Percentiles rank a stretch among this genome's conserved stretches.
Evolutionary conservation across 2,797 vertebrate genomes (phyloP).

Genomic region (Pyrocephalus nanus): DNA sequence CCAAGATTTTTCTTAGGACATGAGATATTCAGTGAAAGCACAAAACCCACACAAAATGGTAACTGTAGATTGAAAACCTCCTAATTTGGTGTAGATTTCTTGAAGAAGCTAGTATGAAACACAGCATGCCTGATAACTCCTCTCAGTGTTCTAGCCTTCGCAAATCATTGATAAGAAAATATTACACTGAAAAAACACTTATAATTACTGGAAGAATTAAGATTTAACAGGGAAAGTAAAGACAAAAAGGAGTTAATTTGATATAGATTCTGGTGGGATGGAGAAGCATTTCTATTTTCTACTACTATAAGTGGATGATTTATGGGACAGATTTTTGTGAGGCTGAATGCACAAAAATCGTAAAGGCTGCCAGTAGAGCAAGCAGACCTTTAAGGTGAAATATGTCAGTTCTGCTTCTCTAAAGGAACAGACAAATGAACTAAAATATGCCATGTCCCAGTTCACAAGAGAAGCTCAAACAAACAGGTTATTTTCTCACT

Average conservation of each 20-base stretch:
- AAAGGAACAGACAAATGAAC: not conserved
- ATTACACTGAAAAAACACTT: not conserved
- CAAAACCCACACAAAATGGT: not conserved
- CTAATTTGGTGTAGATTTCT: not conserved
- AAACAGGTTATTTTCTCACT: not conserved
- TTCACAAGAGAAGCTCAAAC: not conserved
- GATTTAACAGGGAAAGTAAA: not conserved
- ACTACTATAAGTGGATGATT: not conserved
- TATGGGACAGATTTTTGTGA: not conserved
- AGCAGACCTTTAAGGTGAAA: not conserved
- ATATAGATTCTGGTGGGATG: not conserved
- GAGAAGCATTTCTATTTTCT: not conserved
- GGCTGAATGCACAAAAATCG: not conserved
- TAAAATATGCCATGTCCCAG: not conserved
- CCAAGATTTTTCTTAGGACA: not conserved
- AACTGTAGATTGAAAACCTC: not conserved
- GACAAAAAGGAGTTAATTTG: not conserved
- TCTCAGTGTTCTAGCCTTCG: not conserved
- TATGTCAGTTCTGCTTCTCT: not conserved
- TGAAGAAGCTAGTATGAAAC: not conserved
- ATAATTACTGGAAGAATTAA: not conserved
- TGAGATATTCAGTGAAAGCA: not conserved
- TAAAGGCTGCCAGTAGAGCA: not conserved
- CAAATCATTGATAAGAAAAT: not conserved
- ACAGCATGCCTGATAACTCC: fast-evolving